Evolutionary conservation across 2,113 vertebrate genomes (phyloP), one percentile per base, ranked within the genome.

Genomic region (Parus major): DNA sequence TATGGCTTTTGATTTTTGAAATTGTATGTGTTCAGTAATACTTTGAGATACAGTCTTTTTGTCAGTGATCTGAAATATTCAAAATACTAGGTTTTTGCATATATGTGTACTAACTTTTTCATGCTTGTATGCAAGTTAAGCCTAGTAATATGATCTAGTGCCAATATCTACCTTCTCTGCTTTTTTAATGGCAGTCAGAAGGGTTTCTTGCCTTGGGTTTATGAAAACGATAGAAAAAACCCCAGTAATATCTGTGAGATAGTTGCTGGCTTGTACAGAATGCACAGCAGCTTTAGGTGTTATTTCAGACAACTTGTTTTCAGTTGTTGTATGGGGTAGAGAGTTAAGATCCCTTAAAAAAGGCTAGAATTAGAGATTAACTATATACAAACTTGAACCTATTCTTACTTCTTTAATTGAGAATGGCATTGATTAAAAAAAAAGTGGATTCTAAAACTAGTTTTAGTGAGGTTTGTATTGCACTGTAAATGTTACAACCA

Each of bases 401-500:
- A 6, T 42, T 91, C 23, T 61, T 65, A 46, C 35, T 87, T 82
- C 44, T 85, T 0, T 55, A 60, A 31, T 11, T n/a, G 41, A 56
- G 23, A 65, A 60, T 65, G 3, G n/a, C 22, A 35, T 24, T 39
- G 29, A n/a, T 71, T 64, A 17, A n/a, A 79, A 39, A 73, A 57
- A 28, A 28, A 57, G 6, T 60, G 12, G 12, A 35, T 85, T 91
- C 20, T 28, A 68, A 78, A 71, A 3, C 11, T 77, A 29, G 8
- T 82, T 79, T 52, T 76, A 46, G 29, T 65, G 12, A 8, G 4
- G 6, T 27, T 15, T 57, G 5, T 61, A 21, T 76, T 85, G 24
- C 46, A 64, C 25, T 0, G 0, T 64, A 78, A 23, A 24, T 53
- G 10, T 47, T 75, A 1, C 4, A 42, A 36, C 9, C 24, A 69